A percentile compares a stretch with the other conserved stretches of the same genome.
phyloP scores from a whole-genome alignment of 64 coral and sea anemone genomes.

The Stichodactyla helianthus region DNA sequence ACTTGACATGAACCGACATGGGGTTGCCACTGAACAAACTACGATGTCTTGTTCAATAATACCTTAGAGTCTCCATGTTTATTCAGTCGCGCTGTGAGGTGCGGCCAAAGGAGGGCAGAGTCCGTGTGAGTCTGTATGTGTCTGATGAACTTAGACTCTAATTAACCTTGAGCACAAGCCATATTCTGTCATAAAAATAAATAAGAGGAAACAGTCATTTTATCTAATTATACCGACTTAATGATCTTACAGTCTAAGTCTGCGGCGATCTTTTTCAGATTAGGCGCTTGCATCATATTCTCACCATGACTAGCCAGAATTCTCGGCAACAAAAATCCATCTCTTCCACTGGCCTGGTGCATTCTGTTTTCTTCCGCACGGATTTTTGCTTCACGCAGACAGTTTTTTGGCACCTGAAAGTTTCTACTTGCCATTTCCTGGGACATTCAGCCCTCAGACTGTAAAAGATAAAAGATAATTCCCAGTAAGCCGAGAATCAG shows the following conservation, averaged over 20 bases:
- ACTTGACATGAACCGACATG: background rate
- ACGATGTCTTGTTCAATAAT: background rate
- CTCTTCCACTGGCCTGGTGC: background rate
- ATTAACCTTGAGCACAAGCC: background rate
- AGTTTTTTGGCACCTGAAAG: background rate
- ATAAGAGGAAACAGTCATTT: background rate
- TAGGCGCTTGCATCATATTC: background rate
- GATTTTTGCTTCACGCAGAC: background rate
- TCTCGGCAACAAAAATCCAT: background rate
- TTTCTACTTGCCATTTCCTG: background rate
- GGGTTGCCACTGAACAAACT: background rate
- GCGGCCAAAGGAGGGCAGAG: background rate
- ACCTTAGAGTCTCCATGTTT: background rate
- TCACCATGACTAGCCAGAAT: background rate
- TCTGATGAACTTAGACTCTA: background rate
- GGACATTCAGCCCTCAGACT: background rate
- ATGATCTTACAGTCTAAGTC: background rate
- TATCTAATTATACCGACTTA: background rate
- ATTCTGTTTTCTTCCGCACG: background rate
- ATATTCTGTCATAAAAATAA: conserved; percentile 10
- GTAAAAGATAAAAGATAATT: background rate
- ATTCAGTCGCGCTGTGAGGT: background rate
- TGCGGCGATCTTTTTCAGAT: conserved; percentile 3
- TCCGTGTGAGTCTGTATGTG: background rate
- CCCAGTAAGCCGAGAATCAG: background rate